A percentile compares a stretch with the other conserved stretches of the same genome.
These are phyloP conservation scores for Drosophila hawaiiensis DNA, from an alignment of 2,888 invertebrate genomes.

Conservation along the genomic window DNA sequence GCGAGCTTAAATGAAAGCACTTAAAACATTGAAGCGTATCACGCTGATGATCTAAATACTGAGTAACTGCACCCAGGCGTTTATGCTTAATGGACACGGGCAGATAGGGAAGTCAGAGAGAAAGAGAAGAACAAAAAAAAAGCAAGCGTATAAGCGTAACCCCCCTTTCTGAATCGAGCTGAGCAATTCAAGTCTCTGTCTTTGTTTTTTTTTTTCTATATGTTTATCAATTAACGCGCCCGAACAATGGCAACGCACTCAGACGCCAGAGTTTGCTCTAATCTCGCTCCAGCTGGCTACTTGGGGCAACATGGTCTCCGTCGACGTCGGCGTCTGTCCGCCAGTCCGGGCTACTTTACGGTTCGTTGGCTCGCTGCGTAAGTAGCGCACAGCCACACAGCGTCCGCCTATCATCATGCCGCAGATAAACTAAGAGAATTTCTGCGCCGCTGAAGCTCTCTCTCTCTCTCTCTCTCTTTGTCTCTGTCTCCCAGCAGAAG, in stretches of 20 bases:
- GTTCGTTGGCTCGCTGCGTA: constrained; percentile 68
- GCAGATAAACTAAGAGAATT: constrained; percentile 57
- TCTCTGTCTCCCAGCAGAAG: background rate
- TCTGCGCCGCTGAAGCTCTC: constrained; percentile 21
- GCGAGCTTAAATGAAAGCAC: constrained; percentile 26
- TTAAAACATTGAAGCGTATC: constrained; percentile 45
- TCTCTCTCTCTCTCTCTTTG: background rate
- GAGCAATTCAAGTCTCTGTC: constrained; percentile 43
- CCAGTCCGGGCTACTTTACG: constrained; percentile 60
- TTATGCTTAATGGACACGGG: constrained; percentile 42
- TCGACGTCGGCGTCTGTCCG: constrained; percentile 16
- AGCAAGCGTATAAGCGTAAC: constrained; percentile 36
- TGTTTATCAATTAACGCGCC: constrained; percentile 73
- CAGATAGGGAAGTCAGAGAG: constrained; percentile 10
- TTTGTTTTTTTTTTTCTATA: constrained; percentile 44
- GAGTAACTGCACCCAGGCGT: constrained; percentile 45
- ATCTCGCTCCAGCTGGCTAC: constrained; percentile 46
- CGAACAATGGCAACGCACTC: constrained; percentile 71
- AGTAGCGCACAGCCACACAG: constrained; percentile 49
- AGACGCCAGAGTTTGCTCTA: constrained; percentile 50
- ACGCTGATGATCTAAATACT: constrained; percentile 48
- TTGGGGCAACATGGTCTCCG: constrained; percentile 35
- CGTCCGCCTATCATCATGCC: constrained; percentile 58
- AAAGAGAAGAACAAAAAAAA: background rate
- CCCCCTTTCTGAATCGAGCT: constrained; percentile 18